Base-by-base conservation (phyloP, 2,113 vertebrate genomes). In the Hippocampus barbouri region DNA sequence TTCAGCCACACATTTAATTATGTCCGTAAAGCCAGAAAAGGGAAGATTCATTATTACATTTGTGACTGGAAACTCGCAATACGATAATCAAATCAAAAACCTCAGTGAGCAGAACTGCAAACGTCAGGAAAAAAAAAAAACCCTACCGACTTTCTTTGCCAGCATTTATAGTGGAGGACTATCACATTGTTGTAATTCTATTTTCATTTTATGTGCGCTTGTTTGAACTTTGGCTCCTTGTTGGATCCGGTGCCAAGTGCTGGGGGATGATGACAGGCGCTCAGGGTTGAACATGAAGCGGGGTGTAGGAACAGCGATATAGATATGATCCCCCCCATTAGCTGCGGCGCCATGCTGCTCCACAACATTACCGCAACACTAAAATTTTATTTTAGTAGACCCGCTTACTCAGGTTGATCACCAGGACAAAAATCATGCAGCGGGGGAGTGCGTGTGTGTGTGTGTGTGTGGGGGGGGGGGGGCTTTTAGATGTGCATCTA, bases 361-460 rank as follows among this genome's bases (percentile, higher is more conserved):
- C 69, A 74, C 76, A 81, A 89, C 87, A 89, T 91, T 90, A 90
- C 85, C 78, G 85, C 82, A 63, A 86, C 86, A 90, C 86, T 90
- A 91, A 91, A 88, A 89, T 90, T 90, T 87, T 91, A 91, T 93
- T 90, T 87, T 83, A 90, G 79, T 77, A 73, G 43, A 76, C 82
- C 79, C 74, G 79, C 85, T 86, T 78, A 66, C 77, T 91, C 88
- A 83, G 84, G 87, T 88, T 82, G 85, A 90, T 89, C 81, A 79
- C 75, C 77, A 71, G 70, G 63, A 74, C 21, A 47, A 45, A 41
- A 57, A 14, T 6, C 60, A 69, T 4, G 21, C 30, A 41, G 53
- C 8, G 7, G 47, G 63, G 6, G 25, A 25, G 25, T 25, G n/a
- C n/a, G n/a, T n/a, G n/a, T n/a, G n/a, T n/a, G n/a, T n/a, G n/a